Evolutionary conservation across 2,797 vertebrate genomes (phyloP), one percentile per base, ranked within the genome.

Genomic region (Botia kubotai): DNA sequence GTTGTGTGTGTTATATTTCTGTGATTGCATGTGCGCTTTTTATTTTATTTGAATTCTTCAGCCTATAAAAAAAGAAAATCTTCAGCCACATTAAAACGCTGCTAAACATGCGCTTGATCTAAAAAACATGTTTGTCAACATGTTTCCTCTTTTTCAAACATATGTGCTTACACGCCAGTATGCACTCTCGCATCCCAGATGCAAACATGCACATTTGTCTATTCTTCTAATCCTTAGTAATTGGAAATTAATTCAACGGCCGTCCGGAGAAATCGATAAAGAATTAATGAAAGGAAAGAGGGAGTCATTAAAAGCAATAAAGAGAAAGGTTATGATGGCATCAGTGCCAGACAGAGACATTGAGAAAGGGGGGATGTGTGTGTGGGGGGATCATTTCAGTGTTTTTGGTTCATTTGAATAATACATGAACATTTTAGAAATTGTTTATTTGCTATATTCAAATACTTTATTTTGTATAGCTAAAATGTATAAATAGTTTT

Each of bases 291-390:
- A 94, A 92, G 92, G 89, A 91, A 90, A 91, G 90, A 91, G 90
- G 85, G 90, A 93, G 93, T 94, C 93, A 93, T 94, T 94, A 94
- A 93, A 93, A 89, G 92, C 92, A 93, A 94, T 95, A 94, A 93
- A 90, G 91, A 88, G 87, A 87, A 87, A 87, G 87, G 86, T 92
- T 91, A 92, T 94, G 92, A 94, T 92, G 90, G 91, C 91, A 92
- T 93, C 91, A 89, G 89, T 79, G 89, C 89, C 85, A 91, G 90
- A 93, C 89, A 88, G 85, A 83, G 89, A 90, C 87, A 60, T 23
- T 62, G 19, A 21, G 55, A 63, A 33, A 26, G 16, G 19, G 17
- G 69, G 60, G 19, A 10, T 36, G 70, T 6, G 43, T 17, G 36
- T 46, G 36, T 13, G n/a, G 52, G 33, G 52, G 21, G 53, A n/a